Percentiles rank a stretch among this genome's conserved stretches.
Conservation (phyloP, 35 echinoderm and acorn worm species). For the Lytechinus variegatus region DNA sequence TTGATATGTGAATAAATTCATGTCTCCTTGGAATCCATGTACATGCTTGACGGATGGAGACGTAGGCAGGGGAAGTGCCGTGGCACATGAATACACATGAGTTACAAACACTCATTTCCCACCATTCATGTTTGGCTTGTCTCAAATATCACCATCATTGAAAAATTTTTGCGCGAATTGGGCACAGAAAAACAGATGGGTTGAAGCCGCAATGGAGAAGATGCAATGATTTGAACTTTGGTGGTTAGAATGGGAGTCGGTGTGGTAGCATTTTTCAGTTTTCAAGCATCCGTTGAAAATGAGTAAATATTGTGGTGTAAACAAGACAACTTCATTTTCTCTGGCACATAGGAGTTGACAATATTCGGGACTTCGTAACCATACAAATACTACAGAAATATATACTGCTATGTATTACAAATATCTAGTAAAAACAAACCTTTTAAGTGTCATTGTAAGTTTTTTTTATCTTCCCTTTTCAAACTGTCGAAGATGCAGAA, state of each 20-base stretch:
- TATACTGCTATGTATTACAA: too few species aligned
- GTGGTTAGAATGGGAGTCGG: background rate
- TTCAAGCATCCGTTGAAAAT: background rate
- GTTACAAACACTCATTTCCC: background rate
- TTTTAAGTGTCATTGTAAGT: too few species aligned
- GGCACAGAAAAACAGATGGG: background rate
- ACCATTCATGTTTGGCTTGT: constrained; percentile 17
- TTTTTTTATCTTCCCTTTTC: too few species aligned
- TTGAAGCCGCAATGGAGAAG: background rate
- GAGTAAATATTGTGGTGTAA: background rate
- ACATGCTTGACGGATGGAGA: background rate
- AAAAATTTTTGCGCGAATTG: background rate
- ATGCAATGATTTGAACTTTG: background rate
- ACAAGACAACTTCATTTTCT: background rate
- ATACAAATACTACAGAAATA: too few species aligned
- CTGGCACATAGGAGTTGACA: background rate
- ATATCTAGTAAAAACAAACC: too few species aligned
- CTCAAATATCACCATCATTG: background rate
- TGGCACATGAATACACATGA: constrained; percentile 22
- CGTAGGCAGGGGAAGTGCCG: background rate
- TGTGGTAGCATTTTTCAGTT: background rate
- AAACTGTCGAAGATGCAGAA: too few species aligned
- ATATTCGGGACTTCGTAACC: too few species aligned
- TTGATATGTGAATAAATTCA: constrained; percentile 44
- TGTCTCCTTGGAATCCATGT: background rate